Conservation (phyloP, 1,140 invertebrate genomes). For the Agraylea sexmaculata region DNA sequence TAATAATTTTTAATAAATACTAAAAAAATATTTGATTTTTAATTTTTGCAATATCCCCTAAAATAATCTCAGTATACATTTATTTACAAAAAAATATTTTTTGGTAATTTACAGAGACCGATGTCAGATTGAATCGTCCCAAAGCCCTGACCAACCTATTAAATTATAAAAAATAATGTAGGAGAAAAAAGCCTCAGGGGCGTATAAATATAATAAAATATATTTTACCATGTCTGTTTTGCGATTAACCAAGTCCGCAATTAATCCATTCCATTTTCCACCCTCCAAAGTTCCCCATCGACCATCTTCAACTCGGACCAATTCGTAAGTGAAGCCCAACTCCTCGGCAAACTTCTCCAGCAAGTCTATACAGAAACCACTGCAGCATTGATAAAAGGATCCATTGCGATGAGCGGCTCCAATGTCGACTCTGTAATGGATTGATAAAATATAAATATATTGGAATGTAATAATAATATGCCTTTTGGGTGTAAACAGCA, state of each 20-base stretch:
- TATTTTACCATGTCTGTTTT: constrained; percentile 78
- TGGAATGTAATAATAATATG: neutral
- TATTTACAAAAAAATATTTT: too few relatives aligned
- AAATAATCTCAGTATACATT: too few relatives aligned
- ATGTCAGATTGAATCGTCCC: too few relatives aligned
- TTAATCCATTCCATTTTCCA: constrained; percentile 94
- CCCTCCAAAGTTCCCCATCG: constrained; percentile 89
- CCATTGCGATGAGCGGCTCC: constrained; percentile 67
- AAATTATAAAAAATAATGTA: too few relatives aligned
- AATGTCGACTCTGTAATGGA: constrained; percentile 56
- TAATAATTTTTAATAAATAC: too few relatives aligned
- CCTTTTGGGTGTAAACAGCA: too few relatives aligned
- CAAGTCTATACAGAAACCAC: constrained; percentile 95
- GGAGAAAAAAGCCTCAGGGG: too few relatives aligned
- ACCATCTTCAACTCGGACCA: constrained; percentile 87
- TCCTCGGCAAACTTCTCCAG: constrained; percentile 83
- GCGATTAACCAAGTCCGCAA: constrained; percentile 83
- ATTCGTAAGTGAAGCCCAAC: constrained; percentile 90
- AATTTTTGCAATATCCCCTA: too few relatives aligned
- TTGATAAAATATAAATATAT: constrained; percentile 3
- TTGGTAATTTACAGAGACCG: too few relatives aligned
- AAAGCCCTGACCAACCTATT: too few relatives aligned
- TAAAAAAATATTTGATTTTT: too few relatives aligned
- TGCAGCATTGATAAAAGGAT: constrained; percentile 85
- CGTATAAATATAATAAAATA: neutral